Conservation (phyloP, 2,797 vertebrate species). For the Botia kubotai region DNA sequence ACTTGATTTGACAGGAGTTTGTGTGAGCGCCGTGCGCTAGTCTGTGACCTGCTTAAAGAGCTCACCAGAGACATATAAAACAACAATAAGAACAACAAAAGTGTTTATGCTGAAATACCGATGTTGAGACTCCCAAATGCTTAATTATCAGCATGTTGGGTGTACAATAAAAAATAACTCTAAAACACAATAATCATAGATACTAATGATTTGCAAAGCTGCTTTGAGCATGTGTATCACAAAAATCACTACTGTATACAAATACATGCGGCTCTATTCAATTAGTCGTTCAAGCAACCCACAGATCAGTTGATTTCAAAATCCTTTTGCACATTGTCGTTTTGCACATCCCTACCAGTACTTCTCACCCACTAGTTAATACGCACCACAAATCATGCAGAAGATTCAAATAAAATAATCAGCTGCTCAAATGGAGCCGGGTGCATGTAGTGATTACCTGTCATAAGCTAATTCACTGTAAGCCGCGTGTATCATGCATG, state of each 20-base stretch:
- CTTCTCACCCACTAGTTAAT: slow-evolving; percentile 64
- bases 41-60: not conserved
- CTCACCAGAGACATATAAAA: not conserved
- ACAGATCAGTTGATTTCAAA: not conserved
- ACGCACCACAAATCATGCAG: slow-evolving; percentile 70
- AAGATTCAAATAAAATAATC: slow-evolving; percentile 71
- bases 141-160: not conserved
- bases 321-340: not conserved
- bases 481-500: slow-evolving; percentile 62
- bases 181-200: not conserved
- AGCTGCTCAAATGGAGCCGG: slow-evolving; percentile 72
- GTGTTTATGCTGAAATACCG: not conserved
- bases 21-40: not conserved
- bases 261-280: not conserved
- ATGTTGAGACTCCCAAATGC: not conserved
- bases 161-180: not conserved
- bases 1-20: no score
- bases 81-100: not conserved
- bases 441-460: slow-evolving; percentile 72
- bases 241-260: not conserved
- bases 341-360: slow-evolving; percentile 1
- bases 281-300: not conserved
- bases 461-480: slow-evolving; percentile 65
- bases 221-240: not conserved
- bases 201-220: not conserved